Evolutionary conservation across 1,140 invertebrate species (phyloP).

Genomic region (Dreissena polymorpha): DNA sequence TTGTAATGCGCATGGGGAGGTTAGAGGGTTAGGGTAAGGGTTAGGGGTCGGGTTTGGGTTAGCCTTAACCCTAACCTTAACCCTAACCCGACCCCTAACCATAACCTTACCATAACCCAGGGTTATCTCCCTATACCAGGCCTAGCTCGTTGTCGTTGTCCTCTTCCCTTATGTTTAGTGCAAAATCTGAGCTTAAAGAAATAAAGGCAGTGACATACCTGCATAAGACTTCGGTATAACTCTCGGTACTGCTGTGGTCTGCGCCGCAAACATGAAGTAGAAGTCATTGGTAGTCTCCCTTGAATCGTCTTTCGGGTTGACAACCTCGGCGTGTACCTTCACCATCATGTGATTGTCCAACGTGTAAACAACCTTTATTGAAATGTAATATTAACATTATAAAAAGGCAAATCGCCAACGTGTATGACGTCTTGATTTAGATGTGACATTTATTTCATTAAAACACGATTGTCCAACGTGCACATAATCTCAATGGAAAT

Average conservation of each 20-base stretch:
- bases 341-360: slow-evolving; percentile 84
- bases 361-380: slow-evolving; percentile 85
- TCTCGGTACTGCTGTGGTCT: slow-evolving; percentile 80
- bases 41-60: no score
- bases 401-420: background rate
- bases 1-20: no score
- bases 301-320: slow-evolving; percentile 82
- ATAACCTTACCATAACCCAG: no score
- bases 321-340: slow-evolving; percentile 86
- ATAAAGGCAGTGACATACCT: slow-evolving; percentile 77
- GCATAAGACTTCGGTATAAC: slow-evolving; percentile 87
- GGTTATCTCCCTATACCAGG: no score
- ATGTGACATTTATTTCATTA: background rate
- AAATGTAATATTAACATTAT: background rate
- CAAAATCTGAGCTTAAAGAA: background rate
- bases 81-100: no score
- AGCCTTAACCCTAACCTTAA: no score
- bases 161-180: slow-evolving; percentile 82
- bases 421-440: background rate
- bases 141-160: no score
- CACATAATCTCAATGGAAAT: slow-evolving; percentile 78
- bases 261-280: slow-evolving; percentile 86
- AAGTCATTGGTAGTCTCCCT: slow-evolving; percentile 88
- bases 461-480: slow-evolving; percentile 80
- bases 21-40: no score